Conservation (phyloP, 2,113 vertebrate genomes). For the Pterocles gutturalis region DNA sequence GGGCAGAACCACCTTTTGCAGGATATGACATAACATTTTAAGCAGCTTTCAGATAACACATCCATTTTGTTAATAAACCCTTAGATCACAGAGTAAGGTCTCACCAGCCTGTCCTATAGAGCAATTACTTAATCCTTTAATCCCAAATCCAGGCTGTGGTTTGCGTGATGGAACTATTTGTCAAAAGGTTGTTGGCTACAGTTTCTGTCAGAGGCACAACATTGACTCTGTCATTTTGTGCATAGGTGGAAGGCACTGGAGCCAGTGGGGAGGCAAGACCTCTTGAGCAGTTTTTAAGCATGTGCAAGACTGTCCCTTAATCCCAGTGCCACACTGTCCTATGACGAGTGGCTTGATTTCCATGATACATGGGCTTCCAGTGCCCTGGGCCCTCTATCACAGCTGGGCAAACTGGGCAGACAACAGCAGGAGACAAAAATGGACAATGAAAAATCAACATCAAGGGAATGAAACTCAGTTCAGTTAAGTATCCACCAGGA, state of each 20-base stretch:
- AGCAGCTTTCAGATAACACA: neutral
- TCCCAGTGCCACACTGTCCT: neutral
- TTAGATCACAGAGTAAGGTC: neutral
- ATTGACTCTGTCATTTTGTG: fast-evolving
- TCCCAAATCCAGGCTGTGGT: neutral
- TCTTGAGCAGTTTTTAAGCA: neutral
- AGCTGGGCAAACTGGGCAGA: neutral
- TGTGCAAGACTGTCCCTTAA: neutral
- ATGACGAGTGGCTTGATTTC: neutral
- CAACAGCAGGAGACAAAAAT: neutral
- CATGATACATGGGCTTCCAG: neutral
- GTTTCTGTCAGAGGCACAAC: neutral
- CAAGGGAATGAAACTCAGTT: neutral
- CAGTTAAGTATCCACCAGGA: neutral
- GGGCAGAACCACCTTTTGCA: neutral
- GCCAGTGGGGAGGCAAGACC: neutral
- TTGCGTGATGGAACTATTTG: neutral
- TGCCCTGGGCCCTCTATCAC: neutral
- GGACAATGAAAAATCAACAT: neutral
- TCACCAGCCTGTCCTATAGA: neutral
- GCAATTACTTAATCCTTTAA: neutral
- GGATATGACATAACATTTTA: neutral
- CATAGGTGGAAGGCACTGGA: neutral
- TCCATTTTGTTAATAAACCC: neutral
- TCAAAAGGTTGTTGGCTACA: neutral